Evolutionary conservation across 2,888 invertebrate species (phyloP).

Genomic region (Frankliniella intonsa): DNA sequence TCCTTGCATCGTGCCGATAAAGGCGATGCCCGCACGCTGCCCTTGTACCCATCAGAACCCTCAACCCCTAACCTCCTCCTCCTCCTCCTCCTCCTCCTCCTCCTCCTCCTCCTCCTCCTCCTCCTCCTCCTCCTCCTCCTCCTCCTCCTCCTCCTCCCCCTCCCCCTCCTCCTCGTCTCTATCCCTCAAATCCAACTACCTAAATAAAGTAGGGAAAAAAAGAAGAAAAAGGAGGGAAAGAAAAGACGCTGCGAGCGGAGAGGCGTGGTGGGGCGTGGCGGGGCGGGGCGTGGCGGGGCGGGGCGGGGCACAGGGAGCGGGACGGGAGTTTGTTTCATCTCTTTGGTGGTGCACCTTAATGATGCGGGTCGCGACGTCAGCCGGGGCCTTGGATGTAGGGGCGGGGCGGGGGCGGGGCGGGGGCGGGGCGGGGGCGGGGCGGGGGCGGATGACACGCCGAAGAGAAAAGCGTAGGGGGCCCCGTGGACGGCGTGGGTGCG

Average conservation of each 20-base stretch:
- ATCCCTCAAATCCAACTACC: neutral
- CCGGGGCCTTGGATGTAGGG: neutral
- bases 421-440: neutral
- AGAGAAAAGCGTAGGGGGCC: no score
- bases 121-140: no score
- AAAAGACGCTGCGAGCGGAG: neutral
- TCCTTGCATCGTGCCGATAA: no score
- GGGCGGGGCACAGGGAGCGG: neutral
- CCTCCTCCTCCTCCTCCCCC: no score
- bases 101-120: no score
- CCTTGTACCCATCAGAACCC: no score
- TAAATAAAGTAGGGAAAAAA: neutral
- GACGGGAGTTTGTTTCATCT: neutral
- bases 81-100: neutral
- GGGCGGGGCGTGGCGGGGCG: neutral
- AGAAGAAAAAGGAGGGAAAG: neutral
- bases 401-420: neutral
- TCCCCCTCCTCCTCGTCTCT: neutral
- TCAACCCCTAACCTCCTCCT: neutral
- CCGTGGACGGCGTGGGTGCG: no score
- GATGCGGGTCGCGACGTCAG: conserved; percentile 17
- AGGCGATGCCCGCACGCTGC: no score
- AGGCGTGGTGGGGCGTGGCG: neutral
- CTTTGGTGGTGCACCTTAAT: conserved; percentile 9
- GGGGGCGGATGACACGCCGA: neutral